phyloP scores from a whole-genome alignment of 2,888 invertebrate species.

The Prosopocoilus inquinatus region DNA sequence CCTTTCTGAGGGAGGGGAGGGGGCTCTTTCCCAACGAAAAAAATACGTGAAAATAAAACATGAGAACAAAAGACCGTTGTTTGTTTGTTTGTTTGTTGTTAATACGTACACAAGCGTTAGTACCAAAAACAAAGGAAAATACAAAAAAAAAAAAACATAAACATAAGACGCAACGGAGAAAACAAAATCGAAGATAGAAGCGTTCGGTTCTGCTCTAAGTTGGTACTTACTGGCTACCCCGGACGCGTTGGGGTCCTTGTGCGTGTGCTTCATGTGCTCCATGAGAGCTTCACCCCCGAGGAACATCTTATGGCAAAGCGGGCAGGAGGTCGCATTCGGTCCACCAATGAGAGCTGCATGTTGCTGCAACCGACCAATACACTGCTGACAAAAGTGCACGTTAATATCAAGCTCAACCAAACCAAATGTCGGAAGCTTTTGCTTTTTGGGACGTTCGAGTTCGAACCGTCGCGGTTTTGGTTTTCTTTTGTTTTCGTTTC shows the following conservation, averaged over 20 bases:
- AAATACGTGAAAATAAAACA: no score
- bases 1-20: background rate
- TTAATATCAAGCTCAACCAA: conserved; percentile 35
- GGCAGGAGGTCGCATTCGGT: conserved; percentile 88
- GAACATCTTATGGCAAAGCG: conserved; percentile 92
- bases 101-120: no score
- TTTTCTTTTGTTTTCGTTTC: conserved; percentile 10
- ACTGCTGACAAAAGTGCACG: conserved; percentile 66
- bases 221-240: conserved; percentile 82
- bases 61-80: no score
- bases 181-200: background rate
- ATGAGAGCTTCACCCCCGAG: conserved; percentile 89
- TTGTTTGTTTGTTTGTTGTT: no score
- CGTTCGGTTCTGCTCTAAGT: no score
- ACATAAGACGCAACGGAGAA: background rate
- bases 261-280: conserved; percentile 95
- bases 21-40: background rate
- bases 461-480: background rate
- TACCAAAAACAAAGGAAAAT: conserved; percentile 8
- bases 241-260: conserved; percentile 88
- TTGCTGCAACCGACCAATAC: conserved; percentile 94
- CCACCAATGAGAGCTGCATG: conserved; percentile 91
- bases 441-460: conserved; percentile 4
- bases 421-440: conserved; percentile 34
- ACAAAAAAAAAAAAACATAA: conserved; percentile 7